Conservation (phyloP, 2,888 invertebrate genomes). For the Philereme transversata region DNA sequence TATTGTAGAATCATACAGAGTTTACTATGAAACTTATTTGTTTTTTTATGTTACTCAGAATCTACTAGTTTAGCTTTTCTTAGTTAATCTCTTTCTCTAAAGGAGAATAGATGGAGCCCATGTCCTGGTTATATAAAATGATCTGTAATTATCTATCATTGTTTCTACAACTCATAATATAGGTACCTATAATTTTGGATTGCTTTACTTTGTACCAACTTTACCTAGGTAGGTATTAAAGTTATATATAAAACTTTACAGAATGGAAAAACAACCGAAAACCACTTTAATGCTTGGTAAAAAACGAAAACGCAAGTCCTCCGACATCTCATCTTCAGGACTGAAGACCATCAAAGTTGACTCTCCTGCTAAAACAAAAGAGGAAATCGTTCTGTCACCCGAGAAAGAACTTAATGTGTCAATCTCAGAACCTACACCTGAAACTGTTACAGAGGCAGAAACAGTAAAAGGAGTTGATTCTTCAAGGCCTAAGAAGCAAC, state of each 20-base stretch:
- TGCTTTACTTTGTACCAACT: too few relatives aligned
- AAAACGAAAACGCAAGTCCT: constrained; percentile 45
- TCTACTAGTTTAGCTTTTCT: too few relatives aligned
- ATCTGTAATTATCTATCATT: too few relatives aligned
- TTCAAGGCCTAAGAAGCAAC: constrained; percentile 3
- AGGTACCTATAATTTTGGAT: background rate
- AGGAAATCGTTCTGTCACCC: background rate
- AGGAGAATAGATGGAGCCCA: too few relatives aligned
- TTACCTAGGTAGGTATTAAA: background rate
- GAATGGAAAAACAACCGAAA: constrained; percentile 42
- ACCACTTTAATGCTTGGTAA: constrained; percentile 15
- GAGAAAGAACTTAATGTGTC: background rate
- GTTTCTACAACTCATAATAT: too few relatives aligned
- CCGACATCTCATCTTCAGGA: constrained; percentile 31
- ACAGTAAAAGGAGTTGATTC: background rate
- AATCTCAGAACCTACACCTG: background rate
- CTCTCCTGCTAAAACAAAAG: background rate
- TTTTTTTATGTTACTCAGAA: too few relatives aligned
- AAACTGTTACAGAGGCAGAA: background rate
- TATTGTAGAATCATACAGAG: too few relatives aligned
- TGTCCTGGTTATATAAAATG: too few relatives aligned
- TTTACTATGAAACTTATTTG: too few relatives aligned
- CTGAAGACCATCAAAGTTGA: constrained; percentile 39
- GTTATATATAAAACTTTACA: constrained; percentile 19
- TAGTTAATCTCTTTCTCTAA: too few relatives aligned